Evolutionary conservation across 2,113 vertebrate genomes (phyloP), one percentile per base, ranked within the genome.

Genomic region (Tachuris rubrigastra): DNA sequence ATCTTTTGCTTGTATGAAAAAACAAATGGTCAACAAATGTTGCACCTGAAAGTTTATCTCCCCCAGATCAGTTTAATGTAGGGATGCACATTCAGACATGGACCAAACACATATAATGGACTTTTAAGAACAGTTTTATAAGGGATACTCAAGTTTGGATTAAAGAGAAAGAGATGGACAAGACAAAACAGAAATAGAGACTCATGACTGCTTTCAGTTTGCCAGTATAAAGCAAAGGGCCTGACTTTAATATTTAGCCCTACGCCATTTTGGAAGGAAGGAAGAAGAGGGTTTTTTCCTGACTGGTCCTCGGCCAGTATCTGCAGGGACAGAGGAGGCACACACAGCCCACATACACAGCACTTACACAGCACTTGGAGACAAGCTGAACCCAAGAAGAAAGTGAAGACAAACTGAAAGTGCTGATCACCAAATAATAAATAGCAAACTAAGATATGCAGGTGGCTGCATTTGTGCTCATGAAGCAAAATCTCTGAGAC

Each of bases 341-440:
- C 0, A 5, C 66, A 31, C 0, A 0, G 4, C 50, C 49, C 21
- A 30, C 44, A 47, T 1, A 2, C 21, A 35, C 46, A 76, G 72
- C 78, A 55, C 82, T 90, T 76, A 80, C 59, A 55, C 58, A 83
- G 53, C 86, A 53, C 63, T 83, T 73, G 63, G 37, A 74, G 41
- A 62, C 0, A 2, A 69, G 42, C 68, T 86, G 50, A 84, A 77
- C 89, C 76, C 76, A 84, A 81, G 68, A 69, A 86, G 37, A 53
- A 90, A 85, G 49, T 27, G 24, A 85, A 83, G 49, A 69, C 0
- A 10, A 77, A 69, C 22, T n/a, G 9, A 63, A 95, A 92, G 69
- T 53, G 80, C 53, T 86, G 79, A 90, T 84, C 24, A 50, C 10
- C 22, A 79, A 58, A 66, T 62, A 69, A 85, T 50, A 75, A 85